These are phyloP conservation scores for Psettodes erumei DNA, from an alignment of 2,113 vertebrate genomes.

Conservation along the genomic window DNA sequence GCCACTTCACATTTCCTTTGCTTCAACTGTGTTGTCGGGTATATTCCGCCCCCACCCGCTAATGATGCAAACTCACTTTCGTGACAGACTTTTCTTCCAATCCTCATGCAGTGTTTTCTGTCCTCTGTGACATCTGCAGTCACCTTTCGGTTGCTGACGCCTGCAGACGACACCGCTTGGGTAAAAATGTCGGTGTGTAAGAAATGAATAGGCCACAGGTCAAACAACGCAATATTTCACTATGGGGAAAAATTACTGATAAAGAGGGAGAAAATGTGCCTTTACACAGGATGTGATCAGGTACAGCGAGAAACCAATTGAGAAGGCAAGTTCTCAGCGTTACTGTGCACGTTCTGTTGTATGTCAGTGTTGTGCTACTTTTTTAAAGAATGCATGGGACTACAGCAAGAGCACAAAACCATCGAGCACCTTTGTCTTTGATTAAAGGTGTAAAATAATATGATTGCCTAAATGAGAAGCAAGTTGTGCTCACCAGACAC, in stretches of 20 bases:
- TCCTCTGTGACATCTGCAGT: neutral
- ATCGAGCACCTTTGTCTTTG: neutral
- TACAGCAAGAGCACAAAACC: no score
- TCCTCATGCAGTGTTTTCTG: constrained; percentile 3
- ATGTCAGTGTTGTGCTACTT: no score
- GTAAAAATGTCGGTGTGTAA: neutral
- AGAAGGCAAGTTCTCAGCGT: no score
- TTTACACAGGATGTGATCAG: no score
- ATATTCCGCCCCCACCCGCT: neutral
- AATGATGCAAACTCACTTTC: constrained; percentile 5
- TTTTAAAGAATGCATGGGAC: no score
- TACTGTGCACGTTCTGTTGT: no score
- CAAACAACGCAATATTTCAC: neutral
- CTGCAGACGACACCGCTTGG: neutral
- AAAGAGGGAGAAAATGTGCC: no score
- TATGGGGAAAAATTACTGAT: neutral
- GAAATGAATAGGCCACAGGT: neutral
- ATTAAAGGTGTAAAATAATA: neutral
- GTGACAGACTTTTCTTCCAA: neutral
- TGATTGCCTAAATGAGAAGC: neutral
- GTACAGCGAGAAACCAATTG: no score
- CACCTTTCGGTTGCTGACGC: neutral
- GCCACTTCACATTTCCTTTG: neutral
- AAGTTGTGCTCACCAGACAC: constrained; percentile 13
- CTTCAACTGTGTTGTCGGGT: neutral